These are phyloP conservation scores for Drosophila yakuba DNA, from an alignment of 1,140 invertebrate species.

Conservation along the genomic window DNA sequence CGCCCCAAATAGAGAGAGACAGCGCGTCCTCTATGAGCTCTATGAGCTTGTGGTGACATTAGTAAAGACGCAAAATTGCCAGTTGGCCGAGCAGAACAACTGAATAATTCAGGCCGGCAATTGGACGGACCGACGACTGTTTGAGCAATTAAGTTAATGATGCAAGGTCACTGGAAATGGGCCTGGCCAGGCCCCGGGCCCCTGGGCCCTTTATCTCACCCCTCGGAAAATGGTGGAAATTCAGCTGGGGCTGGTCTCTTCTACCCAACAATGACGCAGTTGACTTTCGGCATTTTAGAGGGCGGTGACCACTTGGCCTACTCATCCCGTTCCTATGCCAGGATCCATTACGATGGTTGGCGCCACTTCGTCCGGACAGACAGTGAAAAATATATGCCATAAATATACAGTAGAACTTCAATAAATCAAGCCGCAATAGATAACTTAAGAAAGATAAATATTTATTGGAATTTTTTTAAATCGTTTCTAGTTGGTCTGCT, in stretches of 20 bases:
- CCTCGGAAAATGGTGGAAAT: constrained; percentile 6
- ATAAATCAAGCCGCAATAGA: neutral
- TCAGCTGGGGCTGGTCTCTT: neutral
- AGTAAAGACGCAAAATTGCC: constrained; percentile 62
- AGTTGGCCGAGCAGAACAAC: constrained; percentile 55
- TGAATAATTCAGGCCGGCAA: constrained; percentile 79
- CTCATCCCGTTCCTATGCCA: constrained; percentile 2
- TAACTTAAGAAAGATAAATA: neutral
- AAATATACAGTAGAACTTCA: constrained; percentile 26
- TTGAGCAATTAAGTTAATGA: constrained; percentile 81
- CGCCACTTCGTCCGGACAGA: constrained; percentile 61
- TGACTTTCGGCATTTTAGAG: constrained; percentile 50
- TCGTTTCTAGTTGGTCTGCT: neutral
- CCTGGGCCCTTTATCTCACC: neutral
- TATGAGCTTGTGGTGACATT: constrained; percentile 46
- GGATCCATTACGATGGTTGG: constrained; percentile 70
- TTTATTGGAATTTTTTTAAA: neutral
- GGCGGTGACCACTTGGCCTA: constrained; percentile 38
- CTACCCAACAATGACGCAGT: constrained; percentile 68
- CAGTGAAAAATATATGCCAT: constrained; percentile 46
- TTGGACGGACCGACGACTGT: constrained; percentile 58
- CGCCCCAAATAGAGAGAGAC: constrained; percentile 15
- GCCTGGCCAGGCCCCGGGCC: constrained; percentile 13
- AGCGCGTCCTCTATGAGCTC: constrained; percentile 18
- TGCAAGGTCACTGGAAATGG: constrained; percentile 80